Conservation (phyloP, 2,888 invertebrate genomes). For the Conchocele bisecta region DNA sequence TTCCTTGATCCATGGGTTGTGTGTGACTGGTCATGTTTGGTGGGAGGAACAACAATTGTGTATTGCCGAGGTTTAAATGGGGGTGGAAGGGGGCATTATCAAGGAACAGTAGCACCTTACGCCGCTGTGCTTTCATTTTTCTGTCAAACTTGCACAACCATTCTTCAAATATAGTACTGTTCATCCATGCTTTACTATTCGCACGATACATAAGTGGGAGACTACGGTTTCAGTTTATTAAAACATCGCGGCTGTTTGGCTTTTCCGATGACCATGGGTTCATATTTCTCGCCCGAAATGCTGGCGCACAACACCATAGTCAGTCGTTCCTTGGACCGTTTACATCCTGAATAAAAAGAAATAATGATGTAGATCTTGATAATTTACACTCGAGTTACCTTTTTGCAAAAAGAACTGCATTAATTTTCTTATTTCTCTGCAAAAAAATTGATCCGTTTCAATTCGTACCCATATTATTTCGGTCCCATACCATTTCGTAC, state of each 20-base stretch:
- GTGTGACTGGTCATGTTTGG: slow-evolving; percentile 27
- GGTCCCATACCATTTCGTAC: too few relatives aligned
- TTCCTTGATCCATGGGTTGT: slow-evolving; percentile 39
- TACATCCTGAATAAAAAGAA: too few relatives aligned
- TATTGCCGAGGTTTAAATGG: slow-evolving; percentile 11
- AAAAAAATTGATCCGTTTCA: too few relatives aligned
- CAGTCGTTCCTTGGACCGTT: slow-evolving; percentile 18
- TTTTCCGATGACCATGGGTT: background rate
- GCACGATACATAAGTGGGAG: slow-evolving; percentile 35
- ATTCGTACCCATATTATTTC: too few relatives aligned
- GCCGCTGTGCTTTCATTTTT: slow-evolving; percentile 12
- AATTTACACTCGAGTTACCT: too few relatives aligned
- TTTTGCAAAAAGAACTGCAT: too few relatives aligned
- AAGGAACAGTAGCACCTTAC: slow-evolving; percentile 33
- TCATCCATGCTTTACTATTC: slow-evolving; percentile 53
- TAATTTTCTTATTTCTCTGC: too few relatives aligned
- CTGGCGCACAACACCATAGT: slow-evolving; percentile 9
- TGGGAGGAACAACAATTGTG: slow-evolving; percentile 34
- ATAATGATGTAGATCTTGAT: too few relatives aligned
- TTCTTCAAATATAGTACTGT: slow-evolving; percentile 26
- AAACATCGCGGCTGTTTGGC: background rate
- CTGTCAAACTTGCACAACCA: slow-evolving; percentile 23
- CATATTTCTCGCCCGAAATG: background rate
- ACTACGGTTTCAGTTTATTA: too few relatives aligned
- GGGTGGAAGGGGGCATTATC: slow-evolving; percentile 40